Conservation (phyloP, 2,888 invertebrate species). For the Abrostola triplasia region DNA sequence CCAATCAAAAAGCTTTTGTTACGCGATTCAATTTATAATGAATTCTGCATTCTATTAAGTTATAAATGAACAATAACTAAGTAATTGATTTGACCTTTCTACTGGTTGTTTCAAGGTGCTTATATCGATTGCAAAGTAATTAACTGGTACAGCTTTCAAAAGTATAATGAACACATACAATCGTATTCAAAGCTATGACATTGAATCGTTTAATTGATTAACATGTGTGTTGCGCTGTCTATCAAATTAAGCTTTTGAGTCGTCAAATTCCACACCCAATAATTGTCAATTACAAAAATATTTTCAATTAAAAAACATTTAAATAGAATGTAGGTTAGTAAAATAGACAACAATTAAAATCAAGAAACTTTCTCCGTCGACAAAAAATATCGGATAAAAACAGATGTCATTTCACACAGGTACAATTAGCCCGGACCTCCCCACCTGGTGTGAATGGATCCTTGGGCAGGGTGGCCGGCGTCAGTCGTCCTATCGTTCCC, state of each 20-base stretch:
- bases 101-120: slow-evolving; percentile 49
- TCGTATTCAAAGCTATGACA: slow-evolving; percentile 34
- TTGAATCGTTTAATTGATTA: slow-evolving; percentile 44
- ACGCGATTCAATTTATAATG: slow-evolving; percentile 29
- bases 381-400: slow-evolving; percentile 33
- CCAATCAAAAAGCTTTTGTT: slow-evolving; percentile 41
- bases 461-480: slow-evolving; percentile 86
- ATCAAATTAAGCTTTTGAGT: slow-evolving; percentile 6
- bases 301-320: background rate
- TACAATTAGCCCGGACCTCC: slow-evolving; percentile 64
- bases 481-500: slow-evolving; percentile 86
- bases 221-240: slow-evolving; percentile 20
- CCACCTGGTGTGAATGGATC: slow-evolving; percentile 82
- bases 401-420: slow-evolving; percentile 32
- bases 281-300: background rate
- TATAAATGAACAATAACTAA: slow-evolving; percentile 41
- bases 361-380: slow-evolving; percentile 29
- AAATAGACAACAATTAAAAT: background rate
- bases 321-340: no score
- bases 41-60: slow-evolving; percentile 39
- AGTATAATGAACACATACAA: slow-evolving; percentile 18
- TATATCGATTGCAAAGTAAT: slow-evolving; percentile 41
- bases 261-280: background rate
- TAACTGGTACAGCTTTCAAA: slow-evolving; percentile 36
- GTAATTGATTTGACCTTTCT: slow-evolving; percentile 60